A percentile compares a stretch with the other conserved stretches of the same genome.
Conservation (phyloP, 1,140 invertebrate genomes). For the Drosophila nebulosa region DNA sequence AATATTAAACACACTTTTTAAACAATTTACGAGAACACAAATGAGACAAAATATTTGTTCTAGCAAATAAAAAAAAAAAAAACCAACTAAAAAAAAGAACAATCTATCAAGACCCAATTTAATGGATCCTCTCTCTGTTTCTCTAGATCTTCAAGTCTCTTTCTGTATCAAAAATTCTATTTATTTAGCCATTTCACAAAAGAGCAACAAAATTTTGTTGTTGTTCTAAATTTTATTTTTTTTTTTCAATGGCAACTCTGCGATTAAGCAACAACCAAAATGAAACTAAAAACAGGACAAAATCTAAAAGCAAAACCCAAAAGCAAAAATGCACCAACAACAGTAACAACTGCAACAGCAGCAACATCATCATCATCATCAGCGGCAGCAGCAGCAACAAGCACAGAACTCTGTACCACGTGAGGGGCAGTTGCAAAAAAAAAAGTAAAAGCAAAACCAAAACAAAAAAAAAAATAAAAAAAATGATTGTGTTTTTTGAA, state of each 20-base stretch:
- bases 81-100: too few species aligned
- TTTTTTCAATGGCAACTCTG: slow-evolving; percentile 72
- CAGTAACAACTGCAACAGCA: slow-evolving; percentile 12
- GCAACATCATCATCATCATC: neutral
- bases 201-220: slow-evolving; percentile 33
- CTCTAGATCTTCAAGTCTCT: neutral
- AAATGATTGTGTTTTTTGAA: slow-evolving; percentile 57
- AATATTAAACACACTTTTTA: slow-evolving; percentile 51
- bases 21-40: slow-evolving; percentile 3
- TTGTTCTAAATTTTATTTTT: slow-evolving; percentile 56
- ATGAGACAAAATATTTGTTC: too few species aligned
- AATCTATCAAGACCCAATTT: too few species aligned
- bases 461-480: slow-evolving; percentile 28
- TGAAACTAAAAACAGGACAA: slow-evolving; percentile 44
- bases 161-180: slow-evolving; percentile 42
- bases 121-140: neutral
- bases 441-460: slow-evolving; percentile 6
- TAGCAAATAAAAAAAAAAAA: too few species aligned
- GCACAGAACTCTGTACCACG: neutral
- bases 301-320: slow-evolving; percentile 69
- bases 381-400: neutral
- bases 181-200: neutral
- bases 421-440: neutral
- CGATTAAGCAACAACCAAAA: slow-evolving; percentile 25
- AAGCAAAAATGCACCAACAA: slow-evolving; percentile 40